These are phyloP conservation scores for Acanthiza pusilla DNA, from an alignment of 2,797 vertebrate genomes.

Conservation along the genomic window DNA sequence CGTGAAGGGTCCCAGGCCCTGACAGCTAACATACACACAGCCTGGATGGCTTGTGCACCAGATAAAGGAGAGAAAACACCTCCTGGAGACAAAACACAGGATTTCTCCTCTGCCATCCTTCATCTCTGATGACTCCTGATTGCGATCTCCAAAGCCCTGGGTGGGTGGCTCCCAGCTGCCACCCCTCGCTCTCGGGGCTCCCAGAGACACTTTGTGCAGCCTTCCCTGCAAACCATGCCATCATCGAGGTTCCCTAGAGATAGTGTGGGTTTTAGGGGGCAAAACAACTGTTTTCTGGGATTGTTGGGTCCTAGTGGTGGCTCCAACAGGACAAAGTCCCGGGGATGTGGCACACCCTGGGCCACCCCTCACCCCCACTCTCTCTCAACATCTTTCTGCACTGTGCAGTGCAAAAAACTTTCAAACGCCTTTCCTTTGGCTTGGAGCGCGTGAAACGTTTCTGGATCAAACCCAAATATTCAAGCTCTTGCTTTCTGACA, in stretches of 20 bases:
- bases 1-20: not conserved
- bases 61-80: slow-evolving; percentile 51
- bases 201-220: not conserved
- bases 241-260: fast-evolving
- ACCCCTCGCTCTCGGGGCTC: fast-evolving
- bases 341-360: fast-evolving
- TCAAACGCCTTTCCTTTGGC: not conserved
- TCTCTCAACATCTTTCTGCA: not conserved
- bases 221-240: not conserved
- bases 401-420: not conserved
- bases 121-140: slow-evolving; percentile 6
- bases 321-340: fast-evolving
- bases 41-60: not conserved
- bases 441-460: not conserved
- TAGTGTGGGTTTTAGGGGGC: fast-evolving
- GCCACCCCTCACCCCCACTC: fast-evolving
- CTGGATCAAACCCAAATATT: not conserved
- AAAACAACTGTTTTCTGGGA: not conserved
- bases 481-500: not conserved
- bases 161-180: not conserved
- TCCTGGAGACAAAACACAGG: slow-evolving; percentile 7
- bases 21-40: slow-evolving; percentile 22
- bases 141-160: not conserved
- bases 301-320: not conserved
- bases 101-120: not conserved